A percentile compares a stretch with the other conserved stretches of the same genome.
These are phyloP conservation scores for Rhynchonema sp. DNA, from an alignment of 2,888 invertebrate genomes.

Conservation along the genomic window DNA sequence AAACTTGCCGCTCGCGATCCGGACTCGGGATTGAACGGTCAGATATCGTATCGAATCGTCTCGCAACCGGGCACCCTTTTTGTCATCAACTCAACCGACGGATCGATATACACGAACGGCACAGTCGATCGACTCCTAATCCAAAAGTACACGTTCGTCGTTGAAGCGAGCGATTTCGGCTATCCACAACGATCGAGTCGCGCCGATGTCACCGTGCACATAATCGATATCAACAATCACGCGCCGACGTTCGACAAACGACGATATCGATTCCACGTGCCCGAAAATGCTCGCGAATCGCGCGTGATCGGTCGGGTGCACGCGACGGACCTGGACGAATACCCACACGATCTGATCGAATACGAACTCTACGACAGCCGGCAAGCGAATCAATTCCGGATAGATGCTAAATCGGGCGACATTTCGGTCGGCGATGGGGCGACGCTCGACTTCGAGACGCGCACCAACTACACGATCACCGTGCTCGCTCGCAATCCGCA, in stretches of 20 bases:
- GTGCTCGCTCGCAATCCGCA: neutral
- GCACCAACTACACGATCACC: neutral
- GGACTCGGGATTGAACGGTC: neutral
- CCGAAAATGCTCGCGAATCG: conserved; percentile 58
- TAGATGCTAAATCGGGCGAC: neutral
- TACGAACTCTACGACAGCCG: conserved; percentile 44
- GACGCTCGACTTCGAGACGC: neutral
- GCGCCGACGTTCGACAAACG: conserved; percentile 62
- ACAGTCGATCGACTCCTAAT: neutral
- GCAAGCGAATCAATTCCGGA: neutral
- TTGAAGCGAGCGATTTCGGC: neutral
- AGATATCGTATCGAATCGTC: neutral
- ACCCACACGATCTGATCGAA: conserved; percentile 61
- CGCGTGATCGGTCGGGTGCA: conserved; percentile 52
- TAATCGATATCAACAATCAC: conserved; percentile 41
- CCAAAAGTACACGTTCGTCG: neutral
- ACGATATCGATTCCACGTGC: conserved; percentile 52
- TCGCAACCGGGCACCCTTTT: no score
- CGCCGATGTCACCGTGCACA: neutral
- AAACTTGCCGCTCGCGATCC: neutral
- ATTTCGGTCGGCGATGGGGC: neutral
- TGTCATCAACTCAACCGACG: neutral
- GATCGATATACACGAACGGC: neutral
- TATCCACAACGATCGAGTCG: neutral
- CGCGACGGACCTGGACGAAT: conserved; percentile 66